These are phyloP conservation scores for Drosophila prosaltans DNA, from an alignment of 1,140 invertebrate genomes.

Conservation along the genomic window DNA sequence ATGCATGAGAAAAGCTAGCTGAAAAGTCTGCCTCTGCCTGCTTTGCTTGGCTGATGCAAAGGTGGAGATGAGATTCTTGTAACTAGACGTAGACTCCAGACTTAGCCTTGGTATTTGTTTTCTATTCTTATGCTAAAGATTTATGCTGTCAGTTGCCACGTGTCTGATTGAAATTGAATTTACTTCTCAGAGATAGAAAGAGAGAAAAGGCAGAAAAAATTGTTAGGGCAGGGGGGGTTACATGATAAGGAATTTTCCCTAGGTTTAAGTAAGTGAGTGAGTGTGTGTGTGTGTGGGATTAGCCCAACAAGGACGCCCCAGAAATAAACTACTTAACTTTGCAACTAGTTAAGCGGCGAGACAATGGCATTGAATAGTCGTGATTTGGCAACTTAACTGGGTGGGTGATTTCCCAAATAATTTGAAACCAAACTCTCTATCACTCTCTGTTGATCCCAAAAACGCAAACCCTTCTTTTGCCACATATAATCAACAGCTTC, in stretches of 20 bases:
- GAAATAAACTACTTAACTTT: slow-evolving; percentile 78
- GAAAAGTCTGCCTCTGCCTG: slow-evolving; percentile 52
- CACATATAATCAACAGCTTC: slow-evolving; percentile 70
- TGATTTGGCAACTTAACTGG: slow-evolving; percentile 58
- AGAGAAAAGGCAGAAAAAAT: not conserved
- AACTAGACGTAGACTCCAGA: not conserved
- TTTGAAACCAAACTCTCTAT: not conserved
- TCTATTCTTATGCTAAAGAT: slow-evolving; percentile 74
- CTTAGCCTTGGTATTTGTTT: slow-evolving; percentile 24
- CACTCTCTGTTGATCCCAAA: slow-evolving; percentile 4
- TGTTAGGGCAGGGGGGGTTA: not conserved
- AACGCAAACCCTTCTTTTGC: slow-evolving; percentile 56
- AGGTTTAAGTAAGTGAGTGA: not conserved
- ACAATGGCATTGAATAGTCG: slow-evolving; percentile 50
- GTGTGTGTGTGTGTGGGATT: slow-evolving; percentile 57
- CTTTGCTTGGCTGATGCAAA: not conserved
- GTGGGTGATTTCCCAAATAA: slow-evolving; percentile 38
- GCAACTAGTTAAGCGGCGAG: slow-evolving; percentile 76
- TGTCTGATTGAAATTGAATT: slow-evolving; percentile 79
- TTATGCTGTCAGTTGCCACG: slow-evolving; percentile 73
- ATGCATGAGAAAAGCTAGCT: slow-evolving; percentile 64
- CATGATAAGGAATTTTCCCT: not conserved
- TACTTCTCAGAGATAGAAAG: slow-evolving; percentile 18
- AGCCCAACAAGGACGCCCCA: slow-evolving; percentile 38
- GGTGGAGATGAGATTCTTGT: not conserved